Evolutionary conservation across 1,140 invertebrate species (phyloP), one percentile per base, ranked within the genome.

Genomic region (Gonioctena quinquepunctata): DNA sequence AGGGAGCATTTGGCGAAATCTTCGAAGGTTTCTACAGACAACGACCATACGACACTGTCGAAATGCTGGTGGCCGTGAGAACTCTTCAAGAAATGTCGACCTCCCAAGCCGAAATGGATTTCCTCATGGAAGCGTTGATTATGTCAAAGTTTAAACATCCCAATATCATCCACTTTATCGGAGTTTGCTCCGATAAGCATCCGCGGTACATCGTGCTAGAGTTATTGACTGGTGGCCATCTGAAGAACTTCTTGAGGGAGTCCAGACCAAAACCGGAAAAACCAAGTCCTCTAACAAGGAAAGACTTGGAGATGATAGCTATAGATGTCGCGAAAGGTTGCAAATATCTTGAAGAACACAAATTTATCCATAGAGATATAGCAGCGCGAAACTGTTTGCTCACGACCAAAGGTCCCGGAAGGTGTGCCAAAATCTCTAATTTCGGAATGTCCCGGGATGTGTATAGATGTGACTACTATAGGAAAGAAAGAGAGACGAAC

Each of bases 391-490:
- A 99, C 82, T 99, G 98, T 81, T 86, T 99, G 8, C 87, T 99
- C 0, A 98, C 96, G 1, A 93, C 92, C 19, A 95, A 96, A 79
- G 92, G 91, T 1, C 92, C 93, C 0, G 93, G 93, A 0, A 84
- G 96, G 1, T 91, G 96, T 11, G 96, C 97, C 0, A 99, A 99
- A 86, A 99, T 99, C 69, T 96, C 96, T 0, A 97, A 99, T 85
- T 99, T 99, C 85, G 98, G 98, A 18, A 97, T 99, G 93, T 96
- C 97, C 0, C 85, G 96, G 64, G 97, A 99, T 82, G 97, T 99
- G 66, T 93, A 93, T 79, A 84, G 89, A 88, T 88, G 80, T 61
- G 18, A n/a, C n/a, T n/a, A n/a, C n/a, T n/a, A n/a, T n/a, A n/a
- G n/a, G n/a, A n/a, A n/a, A n/a, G n/a, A n/a, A n/a, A n/a, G n/a